Base-by-base conservation (phyloP, 2,797 vertebrate genomes). In the Sciurus vulgaris region DNA sequence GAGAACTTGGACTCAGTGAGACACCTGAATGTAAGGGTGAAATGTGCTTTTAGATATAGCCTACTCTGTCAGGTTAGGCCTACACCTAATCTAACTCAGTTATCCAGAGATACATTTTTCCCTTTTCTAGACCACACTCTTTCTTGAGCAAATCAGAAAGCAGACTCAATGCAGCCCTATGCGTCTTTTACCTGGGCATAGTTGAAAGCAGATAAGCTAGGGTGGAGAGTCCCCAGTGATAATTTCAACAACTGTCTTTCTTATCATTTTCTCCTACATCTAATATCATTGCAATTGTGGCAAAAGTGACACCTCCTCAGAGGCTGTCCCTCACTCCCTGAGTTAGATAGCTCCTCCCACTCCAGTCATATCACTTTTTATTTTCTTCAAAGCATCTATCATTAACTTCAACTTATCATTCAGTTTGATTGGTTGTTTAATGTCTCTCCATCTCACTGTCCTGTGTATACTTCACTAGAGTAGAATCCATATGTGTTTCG, bases 61-160 rank as follows among this genome's bases (percentile, higher is more conserved):
- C 20, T 14, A n/a, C 26, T 91, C 56, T 92, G 44, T n/a, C 22
- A 65, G 72, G 65, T 10, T 87, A 84, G 76, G 22, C 24, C 38
- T 41, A 26, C n/a, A 49, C 17, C 15, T 63, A 54, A 77, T 79
- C 92, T 93, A 87, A 96, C 73, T 15, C 85, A 96, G 84, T 90
- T 70, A 83, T 8, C n/a, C 41, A 77, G 83, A 95, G 86, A 73
- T 83, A 72, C 20, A 86, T 70, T 91, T 89, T 73, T 33, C 24
- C 72, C 82, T 92, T 93, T 95, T 87, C 44, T 89, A n/a, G 12
- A 77, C 15, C 20, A 24, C 35, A 88, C 1, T 41, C 0, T 89
- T 69, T 78, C 63, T 70, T 93, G 65, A 89, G 54, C 33, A 95
- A 95, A 74, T 41, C 18, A 91, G 17, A 95, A 92, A 63, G 84